Evolutionary conservation across 1,140 invertebrate genomes (phyloP).

Genomic region (Zaprionus camerounensis): DNA sequence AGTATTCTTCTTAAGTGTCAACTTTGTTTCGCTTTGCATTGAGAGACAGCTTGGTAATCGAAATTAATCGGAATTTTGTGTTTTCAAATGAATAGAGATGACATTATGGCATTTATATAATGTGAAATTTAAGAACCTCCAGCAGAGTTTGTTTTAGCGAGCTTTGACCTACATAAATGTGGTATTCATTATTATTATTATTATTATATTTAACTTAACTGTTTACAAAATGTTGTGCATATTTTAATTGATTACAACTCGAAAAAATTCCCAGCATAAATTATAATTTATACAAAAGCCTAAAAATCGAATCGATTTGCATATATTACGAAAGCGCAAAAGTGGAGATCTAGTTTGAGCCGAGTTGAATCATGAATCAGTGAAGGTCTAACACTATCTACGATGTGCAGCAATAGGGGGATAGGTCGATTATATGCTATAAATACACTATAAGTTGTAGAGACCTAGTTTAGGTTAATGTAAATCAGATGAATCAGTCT

Average conservation of each 20-base stretch:
- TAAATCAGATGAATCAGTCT: not conserved
- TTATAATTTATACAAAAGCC: slow-evolving; percentile 5
- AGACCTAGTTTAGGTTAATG: no score
- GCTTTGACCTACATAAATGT: not conserved
- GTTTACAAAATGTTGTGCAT: not conserved
- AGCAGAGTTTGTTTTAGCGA: not conserved
- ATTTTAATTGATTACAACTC: not conserved
- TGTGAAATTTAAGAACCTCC: not conserved
- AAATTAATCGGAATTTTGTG: not conserved
- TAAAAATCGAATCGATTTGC: not conserved
- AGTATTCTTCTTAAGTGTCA: not conserved
- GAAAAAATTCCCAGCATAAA: not conserved
- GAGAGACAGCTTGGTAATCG: not conserved
- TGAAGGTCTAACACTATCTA: not conserved
- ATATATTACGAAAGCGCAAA: not conserved
- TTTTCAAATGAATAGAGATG: not conserved
- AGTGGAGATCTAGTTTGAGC: not conserved
- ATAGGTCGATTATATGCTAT: not conserved
- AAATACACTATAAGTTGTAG: not conserved
- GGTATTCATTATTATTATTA: not conserved
- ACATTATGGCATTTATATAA: not conserved
- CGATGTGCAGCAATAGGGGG: not conserved
- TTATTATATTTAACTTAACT: not conserved
- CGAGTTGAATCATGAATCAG: not conserved
- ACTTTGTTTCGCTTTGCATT: not conserved